phyloP scores from a whole-genome alignment of 1,140 invertebrate genomes.

The Drosophila lowei region DNA sequence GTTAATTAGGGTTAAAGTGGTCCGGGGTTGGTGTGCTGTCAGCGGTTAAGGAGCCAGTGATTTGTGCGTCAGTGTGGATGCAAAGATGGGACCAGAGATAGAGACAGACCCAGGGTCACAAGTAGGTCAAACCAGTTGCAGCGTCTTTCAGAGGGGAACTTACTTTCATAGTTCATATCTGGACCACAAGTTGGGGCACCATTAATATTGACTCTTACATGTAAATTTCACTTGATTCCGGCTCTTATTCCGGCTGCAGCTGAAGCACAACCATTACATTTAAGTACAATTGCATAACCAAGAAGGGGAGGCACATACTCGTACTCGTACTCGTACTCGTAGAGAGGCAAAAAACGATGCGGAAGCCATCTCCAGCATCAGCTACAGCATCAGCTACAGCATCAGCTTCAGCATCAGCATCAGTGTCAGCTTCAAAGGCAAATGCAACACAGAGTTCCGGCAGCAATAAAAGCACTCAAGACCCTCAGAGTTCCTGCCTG shows the following conservation, averaged over 20 bases:
- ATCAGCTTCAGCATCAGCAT: constrained; percentile 58
- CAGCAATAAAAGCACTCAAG: constrained; percentile 78
- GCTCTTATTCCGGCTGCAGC: constrained; percentile 45
- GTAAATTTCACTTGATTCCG: constrained; percentile 51
- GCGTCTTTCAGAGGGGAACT: neutral
- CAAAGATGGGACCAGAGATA: neutral
- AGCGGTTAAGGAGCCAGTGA: constrained; percentile 13
- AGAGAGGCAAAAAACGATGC: constrained; percentile 14
- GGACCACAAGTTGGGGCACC: neutral
- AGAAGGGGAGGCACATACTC: constrained; percentile 6
- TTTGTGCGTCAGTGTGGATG: constrained; percentile 22
- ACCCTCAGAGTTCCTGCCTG: constrained; percentile 69
- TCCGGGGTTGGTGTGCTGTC: constrained; percentile 22
- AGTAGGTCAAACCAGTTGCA: neutral
- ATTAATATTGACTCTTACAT: constrained; percentile 24
- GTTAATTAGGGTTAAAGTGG: constrained; percentile 69
- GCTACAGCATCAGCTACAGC: constrained; percentile 41
- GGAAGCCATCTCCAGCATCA: constrained; percentile 47
- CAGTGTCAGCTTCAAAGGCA: constrained; percentile 70
- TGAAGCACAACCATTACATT: constrained; percentile 72
- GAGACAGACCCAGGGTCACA: too few relatives aligned
- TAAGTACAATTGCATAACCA: constrained; percentile 79
- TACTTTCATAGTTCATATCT: neutral
- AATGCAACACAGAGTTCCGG: constrained; percentile 70
- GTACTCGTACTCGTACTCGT: too few relatives aligned